Base-by-base conservation (phyloP, 1,140 invertebrate genomes). In the Cydia fagiglandana region DNA sequence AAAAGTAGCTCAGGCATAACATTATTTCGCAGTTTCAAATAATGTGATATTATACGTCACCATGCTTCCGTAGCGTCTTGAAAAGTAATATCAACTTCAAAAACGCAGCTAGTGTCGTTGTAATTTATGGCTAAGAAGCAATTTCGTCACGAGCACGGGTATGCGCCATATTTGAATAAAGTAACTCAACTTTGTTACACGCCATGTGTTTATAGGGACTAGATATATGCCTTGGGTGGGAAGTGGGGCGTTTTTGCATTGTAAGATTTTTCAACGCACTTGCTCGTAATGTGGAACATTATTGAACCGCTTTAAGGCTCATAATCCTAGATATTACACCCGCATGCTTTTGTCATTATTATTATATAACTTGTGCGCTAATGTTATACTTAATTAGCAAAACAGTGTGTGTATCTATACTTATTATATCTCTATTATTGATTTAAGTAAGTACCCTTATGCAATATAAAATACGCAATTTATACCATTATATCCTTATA, bases 41-140 rank as follows among this genome's bases (percentile, higher is more conserved):
- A 61, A 61, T 61, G 20, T 61, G 7, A 61, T 61, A 61, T 61
- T 61, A 61, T 20, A 61, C 56, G 56, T 61, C 56, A 61, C 17
- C 56, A 10, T 61, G 17, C n/a, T 61, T 5, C n/a, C 53, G 53
- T 56, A 24, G 9, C 20, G 56, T 20, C 56, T 61, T 24, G 56
- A 61, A 61, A 61, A 61, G 56, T 61, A 61, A 61, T 61, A 61
- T 61, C 56, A 61, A 61, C 56, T 61, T 61, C 56, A 61, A 61
- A 61, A 61, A 20, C 20, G 56, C 6, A 17, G 53, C 53, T 61
- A 61, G 56, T 61, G 20, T 61, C 56, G n/a, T 24, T 24, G 53
- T 61, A 61, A 61, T 24, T 61, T 61, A 61, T 61, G 56, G 56
- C 56, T n/a, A 61, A 61, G 56, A 61, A 24, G 56, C 56, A 61